Evolutionary conservation across 1,140 invertebrate species (phyloP).

Genomic region (Brevipalpus yothersi): DNA sequence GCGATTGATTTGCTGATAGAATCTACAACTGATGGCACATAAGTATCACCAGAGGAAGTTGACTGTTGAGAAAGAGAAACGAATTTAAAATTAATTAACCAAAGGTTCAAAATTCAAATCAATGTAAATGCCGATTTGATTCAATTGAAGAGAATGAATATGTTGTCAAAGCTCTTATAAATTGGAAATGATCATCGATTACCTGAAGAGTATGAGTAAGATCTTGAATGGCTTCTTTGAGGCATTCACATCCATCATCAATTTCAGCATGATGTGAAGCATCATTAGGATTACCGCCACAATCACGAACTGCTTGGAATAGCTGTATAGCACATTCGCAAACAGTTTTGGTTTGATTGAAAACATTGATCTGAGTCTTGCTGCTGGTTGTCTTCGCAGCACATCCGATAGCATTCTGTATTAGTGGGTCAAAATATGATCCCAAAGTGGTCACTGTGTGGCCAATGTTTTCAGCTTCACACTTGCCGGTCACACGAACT

Average conservation of each 20-base stretch:
- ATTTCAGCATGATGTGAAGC: slow-evolving; percentile 48
- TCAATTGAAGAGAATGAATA: too few relatives aligned
- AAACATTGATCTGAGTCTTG: slow-evolving; percentile 56
- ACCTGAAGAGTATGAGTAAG: background rate
- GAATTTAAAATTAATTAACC: too few relatives aligned
- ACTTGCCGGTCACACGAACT: slow-evolving; percentile 51
- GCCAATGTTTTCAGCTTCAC: slow-evolving; percentile 75
- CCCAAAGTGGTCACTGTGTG: slow-evolving; percentile 59
- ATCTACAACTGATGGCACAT: slow-evolving; percentile 19
- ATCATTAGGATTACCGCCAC: slow-evolving; percentile 74
- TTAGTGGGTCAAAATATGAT: slow-evolving; percentile 56
- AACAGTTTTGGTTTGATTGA: slow-evolving; percentile 84
- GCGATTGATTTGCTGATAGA: slow-evolving; percentile 62
- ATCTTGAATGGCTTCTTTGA: slow-evolving; percentile 42
- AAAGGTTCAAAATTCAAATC: too few relatives aligned
- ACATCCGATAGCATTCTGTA: slow-evolving; percentile 46
- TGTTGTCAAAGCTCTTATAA: too few relatives aligned
- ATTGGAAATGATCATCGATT: too few relatives aligned
- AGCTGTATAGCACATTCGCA: slow-evolving; percentile 66
- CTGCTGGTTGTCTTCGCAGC: slow-evolving; percentile 70
- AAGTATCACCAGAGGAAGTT: background rate
- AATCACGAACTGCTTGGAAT: slow-evolving; percentile 58
- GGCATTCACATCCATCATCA: slow-evolving; percentile 50
- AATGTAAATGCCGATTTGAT: too few relatives aligned
- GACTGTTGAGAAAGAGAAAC: background rate